Conservation (phyloP, 2,113 vertebrate species). For the Entomyzon cyanotis region DNA sequence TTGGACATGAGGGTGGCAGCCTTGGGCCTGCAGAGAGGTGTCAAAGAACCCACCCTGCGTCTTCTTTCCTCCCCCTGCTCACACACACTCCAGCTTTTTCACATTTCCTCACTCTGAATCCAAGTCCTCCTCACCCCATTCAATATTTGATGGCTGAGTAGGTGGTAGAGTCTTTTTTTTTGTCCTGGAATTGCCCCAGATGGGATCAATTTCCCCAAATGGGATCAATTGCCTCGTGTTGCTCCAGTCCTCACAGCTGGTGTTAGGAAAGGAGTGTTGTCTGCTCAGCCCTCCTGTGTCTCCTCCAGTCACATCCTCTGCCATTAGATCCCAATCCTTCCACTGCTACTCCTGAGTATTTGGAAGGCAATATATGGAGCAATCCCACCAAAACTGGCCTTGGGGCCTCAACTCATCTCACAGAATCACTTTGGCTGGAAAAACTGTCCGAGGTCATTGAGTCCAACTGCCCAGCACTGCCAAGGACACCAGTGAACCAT, state of each 20-base stretch:
- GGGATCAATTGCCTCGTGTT: not conserved
- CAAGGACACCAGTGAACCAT: not conserved
- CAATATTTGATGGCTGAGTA: not conserved
- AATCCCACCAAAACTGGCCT: rapidly evolving
- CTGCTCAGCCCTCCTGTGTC: not conserved
- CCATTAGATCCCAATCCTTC: not conserved
- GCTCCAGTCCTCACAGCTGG: not conserved
- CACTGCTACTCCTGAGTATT: not conserved
- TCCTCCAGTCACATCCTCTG: not conserved
- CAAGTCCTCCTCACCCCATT: not conserved
- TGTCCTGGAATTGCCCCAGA: not conserved
- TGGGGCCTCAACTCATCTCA: not conserved
- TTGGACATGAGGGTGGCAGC: not conserved
- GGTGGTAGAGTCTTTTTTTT: not conserved
- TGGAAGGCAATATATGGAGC: not conserved
- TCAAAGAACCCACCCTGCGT: not conserved
- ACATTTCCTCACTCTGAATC: not conserved
- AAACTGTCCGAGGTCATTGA: rapidly evolving
- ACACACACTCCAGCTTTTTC: not conserved
- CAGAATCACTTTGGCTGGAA: not conserved
- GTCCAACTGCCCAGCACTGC: not conserved
- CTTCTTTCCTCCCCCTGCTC: not conserved
- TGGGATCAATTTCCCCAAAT: not conserved
- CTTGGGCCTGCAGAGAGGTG: rapidly evolving
- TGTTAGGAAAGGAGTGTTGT: not conserved